Percentiles rank a stretch among this genome's conserved stretches.
These are phyloP conservation scores for Volucella inflata DNA, from an alignment of 2,888 invertebrate genomes.

Conservation along the genomic window DNA sequence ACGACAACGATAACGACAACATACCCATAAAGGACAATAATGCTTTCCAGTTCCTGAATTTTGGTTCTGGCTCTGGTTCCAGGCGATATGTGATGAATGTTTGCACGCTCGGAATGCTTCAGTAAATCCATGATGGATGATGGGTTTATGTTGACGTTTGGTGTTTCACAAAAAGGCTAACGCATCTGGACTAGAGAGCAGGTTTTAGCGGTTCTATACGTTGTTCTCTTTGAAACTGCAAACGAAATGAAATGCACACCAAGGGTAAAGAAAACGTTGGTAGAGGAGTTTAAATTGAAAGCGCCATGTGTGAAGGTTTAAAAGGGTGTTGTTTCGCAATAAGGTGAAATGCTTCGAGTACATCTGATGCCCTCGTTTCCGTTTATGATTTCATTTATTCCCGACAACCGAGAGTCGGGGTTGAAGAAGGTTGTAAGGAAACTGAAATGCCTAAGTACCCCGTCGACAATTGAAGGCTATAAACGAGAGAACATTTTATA, in stretches of 20 bases:
- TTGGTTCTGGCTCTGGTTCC: too few species aligned
- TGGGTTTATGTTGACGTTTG: constrained; percentile 67
- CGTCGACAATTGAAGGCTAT: constrained; percentile 32
- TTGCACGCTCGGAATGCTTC: constrained; percentile 65
- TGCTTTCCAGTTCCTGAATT: constrained; percentile 4
- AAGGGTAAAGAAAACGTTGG: neutral
- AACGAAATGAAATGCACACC: neutral
- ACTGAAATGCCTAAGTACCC: constrained; percentile 23
- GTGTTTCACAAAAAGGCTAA: constrained; percentile 42
- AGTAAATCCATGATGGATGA: constrained; percentile 73
- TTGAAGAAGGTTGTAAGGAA: neutral
- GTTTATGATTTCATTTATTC: constrained; percentile 54
- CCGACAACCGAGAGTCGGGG: neutral
- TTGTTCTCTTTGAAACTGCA: neutral
- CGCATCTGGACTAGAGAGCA: neutral
- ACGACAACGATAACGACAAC: constrained; percentile 35
- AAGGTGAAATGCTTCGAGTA: constrained; percentile 13
- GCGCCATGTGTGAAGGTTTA: constrained; percentile 3
- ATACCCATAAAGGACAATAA: constrained; percentile 25
- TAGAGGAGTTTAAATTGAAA: constrained; percentile 38
- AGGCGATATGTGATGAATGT: constrained; percentile 65
- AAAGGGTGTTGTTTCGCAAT: constrained; percentile 1
- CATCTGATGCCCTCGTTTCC: constrained; percentile 43
- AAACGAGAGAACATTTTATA: constrained; percentile 56
- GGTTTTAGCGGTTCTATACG: too few species aligned